Percentiles rank a stretch among this genome's conserved stretches.
phyloP scores from a whole-genome alignment of 2,797 vertebrate species.

The Macrochelys suwanniensis region DNA sequence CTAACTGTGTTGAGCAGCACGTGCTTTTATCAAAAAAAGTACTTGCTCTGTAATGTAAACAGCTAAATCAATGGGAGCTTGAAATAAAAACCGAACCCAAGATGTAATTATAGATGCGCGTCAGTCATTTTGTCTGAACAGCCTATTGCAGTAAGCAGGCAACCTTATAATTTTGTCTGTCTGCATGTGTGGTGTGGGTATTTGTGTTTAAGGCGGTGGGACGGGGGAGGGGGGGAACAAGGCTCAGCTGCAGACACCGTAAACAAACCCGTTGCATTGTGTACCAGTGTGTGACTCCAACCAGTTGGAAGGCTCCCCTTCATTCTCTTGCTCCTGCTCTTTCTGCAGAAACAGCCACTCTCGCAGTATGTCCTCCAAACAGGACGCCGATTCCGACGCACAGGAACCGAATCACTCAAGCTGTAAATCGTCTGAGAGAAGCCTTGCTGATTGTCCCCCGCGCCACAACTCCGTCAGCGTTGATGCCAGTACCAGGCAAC shows the following conservation, averaged over 20 bases:
- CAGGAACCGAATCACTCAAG: conserved; percentile 89
- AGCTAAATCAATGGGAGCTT: conserved; percentile 36
- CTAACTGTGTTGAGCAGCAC: conserved; percentile 56
- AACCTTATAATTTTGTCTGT: conserved; percentile 81
- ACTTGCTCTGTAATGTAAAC: conserved; percentile 65
- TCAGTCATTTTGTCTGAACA: conserved; percentile 62
- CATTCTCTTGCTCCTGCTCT: conserved; percentile 16
- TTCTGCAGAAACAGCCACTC: conserved; percentile 90
- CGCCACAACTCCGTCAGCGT: conserved; percentile 91
- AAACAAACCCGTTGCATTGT: conserved; percentile 66
- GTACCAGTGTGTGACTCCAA: background rate
- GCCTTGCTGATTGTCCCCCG: conserved; percentile 90
- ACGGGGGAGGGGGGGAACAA: conserved; percentile 52
- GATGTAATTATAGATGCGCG: conserved; percentile 20
- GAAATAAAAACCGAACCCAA: conserved; percentile 31
- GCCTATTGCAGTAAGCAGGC: conserved; percentile 82
- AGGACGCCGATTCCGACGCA: conserved; percentile 94
- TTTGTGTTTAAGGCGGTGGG: conserved; percentile 59
- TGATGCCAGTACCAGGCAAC: conserved; percentile 84
- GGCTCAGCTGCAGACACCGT: conserved; percentile 67
- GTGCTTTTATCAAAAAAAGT: conserved; percentile 38
- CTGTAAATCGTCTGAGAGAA: conserved; percentile 90
- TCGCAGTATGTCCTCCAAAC: conserved; percentile 96
- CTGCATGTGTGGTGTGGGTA: conserved; percentile 76
- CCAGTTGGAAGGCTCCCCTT: conserved; percentile 8